A percentile compares a stretch with the other conserved stretches of the same genome.
These are phyloP conservation scores for Maniola jurtina DNA, from an alignment of 1,140 invertebrate species.

Conservation along the genomic window DNA sequence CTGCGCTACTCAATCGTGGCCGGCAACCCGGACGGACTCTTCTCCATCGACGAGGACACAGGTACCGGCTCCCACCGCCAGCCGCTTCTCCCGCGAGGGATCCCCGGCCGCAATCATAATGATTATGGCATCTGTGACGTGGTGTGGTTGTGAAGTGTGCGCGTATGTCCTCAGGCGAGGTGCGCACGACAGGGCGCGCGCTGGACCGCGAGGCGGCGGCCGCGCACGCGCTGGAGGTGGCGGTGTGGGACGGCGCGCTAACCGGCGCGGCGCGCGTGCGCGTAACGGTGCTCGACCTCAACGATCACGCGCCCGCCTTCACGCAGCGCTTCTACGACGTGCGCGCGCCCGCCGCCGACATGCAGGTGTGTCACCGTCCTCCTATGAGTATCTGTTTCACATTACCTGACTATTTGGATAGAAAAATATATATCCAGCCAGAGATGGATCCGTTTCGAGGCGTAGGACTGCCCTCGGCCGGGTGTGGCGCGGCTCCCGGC, in stretches of 20 bases:
- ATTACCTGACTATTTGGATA: no score
- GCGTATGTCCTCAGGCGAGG: conserved; percentile 81
- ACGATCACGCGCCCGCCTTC: conserved; percentile 91
- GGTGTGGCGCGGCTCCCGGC: no score
- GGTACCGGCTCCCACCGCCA: conserved; percentile 81
- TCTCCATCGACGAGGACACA: conserved; percentile 90
- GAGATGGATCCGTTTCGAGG: no score
- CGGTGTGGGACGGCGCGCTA: conserved; percentile 90
- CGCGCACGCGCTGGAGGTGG: conserved; percentile 92
- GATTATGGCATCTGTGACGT: no score
- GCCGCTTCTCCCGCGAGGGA: no score
- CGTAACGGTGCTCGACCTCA: conserved; percentile 89
- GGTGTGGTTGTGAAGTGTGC: background rate
- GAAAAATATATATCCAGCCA: no score
- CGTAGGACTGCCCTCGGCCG: no score
- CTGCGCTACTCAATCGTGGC: conserved; percentile 91
- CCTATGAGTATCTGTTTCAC: no score
- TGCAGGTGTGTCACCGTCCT: conserved; percentile 34
- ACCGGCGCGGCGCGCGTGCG: conserved; percentile 91
- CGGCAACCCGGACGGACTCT: conserved; percentile 94
- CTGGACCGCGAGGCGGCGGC: conserved; percentile 92
- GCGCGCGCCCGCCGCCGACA: conserved; percentile 82
- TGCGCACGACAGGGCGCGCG: conserved; percentile 89
- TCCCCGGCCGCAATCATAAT: no score
- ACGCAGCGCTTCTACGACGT: conserved; percentile 90